A percentile compares a stretch with the other conserved stretches of the same genome.
Conservation (phyloP, 2,113 vertebrate genomes). For the Mixornis gularis region DNA sequence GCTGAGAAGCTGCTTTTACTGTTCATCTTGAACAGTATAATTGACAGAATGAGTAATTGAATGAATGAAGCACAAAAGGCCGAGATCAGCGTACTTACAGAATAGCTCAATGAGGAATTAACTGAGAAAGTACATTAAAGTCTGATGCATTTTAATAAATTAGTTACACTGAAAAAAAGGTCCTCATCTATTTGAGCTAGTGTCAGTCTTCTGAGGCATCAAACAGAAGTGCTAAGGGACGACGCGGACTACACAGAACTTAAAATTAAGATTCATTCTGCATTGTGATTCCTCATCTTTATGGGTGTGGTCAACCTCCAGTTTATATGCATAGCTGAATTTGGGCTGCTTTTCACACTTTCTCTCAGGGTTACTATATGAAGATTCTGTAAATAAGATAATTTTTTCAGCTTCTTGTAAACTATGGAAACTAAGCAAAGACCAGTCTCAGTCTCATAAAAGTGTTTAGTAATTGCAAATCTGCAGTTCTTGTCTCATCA, state of each 20-base stretch:
- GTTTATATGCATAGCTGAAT: not conserved
- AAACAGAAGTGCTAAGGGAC: not conserved
- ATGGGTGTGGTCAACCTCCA: not conserved
- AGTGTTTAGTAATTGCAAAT: not conserved
- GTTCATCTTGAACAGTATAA: not conserved
- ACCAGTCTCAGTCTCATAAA: not conserved
- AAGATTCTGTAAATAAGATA: not conserved
- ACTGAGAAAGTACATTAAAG: slow-evolving; percentile 1
- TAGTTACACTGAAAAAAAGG: not conserved
- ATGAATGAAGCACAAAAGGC: slow-evolving; percentile 13
- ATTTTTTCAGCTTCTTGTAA: not conserved
- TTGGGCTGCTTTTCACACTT: not conserved
- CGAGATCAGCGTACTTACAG: not conserved
- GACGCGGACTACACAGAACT: not conserved
- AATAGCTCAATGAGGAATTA: slow-evolving; percentile 10
- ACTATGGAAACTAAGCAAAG: not conserved
- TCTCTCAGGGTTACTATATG: not conserved
- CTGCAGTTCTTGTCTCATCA: not conserved
- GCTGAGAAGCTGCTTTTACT: not conserved
- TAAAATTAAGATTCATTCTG: not conserved
- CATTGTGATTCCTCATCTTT: not conserved
- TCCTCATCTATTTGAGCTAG: not conserved
- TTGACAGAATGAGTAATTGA: slow-evolving; percentile 27
- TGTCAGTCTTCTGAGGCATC: not conserved
- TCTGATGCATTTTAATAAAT: slow-evolving; percentile 18